Evolutionary conservation across 2,888 invertebrate genomes (phyloP).

Genomic region (Euspilapteryx auroguttella): DNA sequence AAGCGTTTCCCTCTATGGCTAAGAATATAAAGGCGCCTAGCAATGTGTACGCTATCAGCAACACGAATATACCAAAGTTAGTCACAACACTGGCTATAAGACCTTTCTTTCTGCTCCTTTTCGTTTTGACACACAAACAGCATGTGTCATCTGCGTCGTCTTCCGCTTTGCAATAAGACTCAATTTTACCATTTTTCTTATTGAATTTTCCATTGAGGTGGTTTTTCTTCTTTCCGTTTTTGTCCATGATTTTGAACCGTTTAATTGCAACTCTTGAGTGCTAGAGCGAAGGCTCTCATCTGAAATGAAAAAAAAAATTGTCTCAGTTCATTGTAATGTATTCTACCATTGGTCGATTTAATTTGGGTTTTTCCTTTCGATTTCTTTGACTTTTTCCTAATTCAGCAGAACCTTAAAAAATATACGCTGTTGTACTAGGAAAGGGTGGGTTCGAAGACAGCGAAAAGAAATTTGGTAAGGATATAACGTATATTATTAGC

Average conservation of each 20-base stretch:
- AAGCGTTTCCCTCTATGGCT: constrained; percentile 74
- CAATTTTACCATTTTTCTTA: constrained; percentile 43
- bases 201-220: constrained; percentile 43
- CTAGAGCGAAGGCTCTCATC: constrained; percentile 11
- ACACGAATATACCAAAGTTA: constrained; percentile 79
- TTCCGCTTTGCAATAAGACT: constrained; percentile 24
- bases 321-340: not conserved
- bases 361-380: not conserved
- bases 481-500: constrained; percentile 16
- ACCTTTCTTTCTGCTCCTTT: constrained; percentile 47
- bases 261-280: constrained; percentile 10
- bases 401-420: constrained; percentile 20
- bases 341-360: not conserved
- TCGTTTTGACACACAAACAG: constrained; percentile 51
- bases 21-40: constrained; percentile 80
- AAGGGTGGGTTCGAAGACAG: constrained; percentile 24
- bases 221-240: constrained; percentile 40
- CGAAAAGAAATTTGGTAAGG: constrained; percentile 16
- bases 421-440: constrained; percentile 21
- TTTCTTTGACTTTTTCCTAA: constrained; percentile 3
- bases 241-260: constrained; percentile 39
- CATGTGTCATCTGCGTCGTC: constrained; percentile 45
- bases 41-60: constrained; percentile 77
- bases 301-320: constrained; percentile 13
- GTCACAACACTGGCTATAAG: constrained; percentile 71